A percentile compares a stretch with the other conserved stretches of the same genome.
Evolutionary conservation across 1,140 invertebrate genomes (phyloP).

Genomic region (Ruditapes philippinarum): DNA sequence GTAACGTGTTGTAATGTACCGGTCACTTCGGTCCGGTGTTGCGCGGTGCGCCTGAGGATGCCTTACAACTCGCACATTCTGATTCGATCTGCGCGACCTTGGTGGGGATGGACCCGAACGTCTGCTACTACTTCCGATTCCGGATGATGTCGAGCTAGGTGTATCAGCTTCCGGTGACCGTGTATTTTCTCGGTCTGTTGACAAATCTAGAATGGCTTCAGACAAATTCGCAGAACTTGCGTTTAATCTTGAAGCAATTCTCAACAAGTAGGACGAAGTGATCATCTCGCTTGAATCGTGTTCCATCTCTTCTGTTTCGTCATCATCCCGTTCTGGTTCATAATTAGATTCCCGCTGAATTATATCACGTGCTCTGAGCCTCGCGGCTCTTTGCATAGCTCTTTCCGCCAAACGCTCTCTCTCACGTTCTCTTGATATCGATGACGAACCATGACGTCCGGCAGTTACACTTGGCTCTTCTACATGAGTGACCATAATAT

Average conservation of each 20-base stretch:
- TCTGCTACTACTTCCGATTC: slow-evolving; percentile 31
- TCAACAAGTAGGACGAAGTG: slow-evolving; percentile 69
- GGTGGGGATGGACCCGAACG: slow-evolving; percentile 60
- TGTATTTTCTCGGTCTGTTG: slow-evolving; percentile 31
- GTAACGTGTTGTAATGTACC: slow-evolving; percentile 49
- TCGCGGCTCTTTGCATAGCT: neutral
- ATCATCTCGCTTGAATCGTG: slow-evolving; percentile 64
- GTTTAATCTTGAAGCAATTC: slow-evolving; percentile 74
- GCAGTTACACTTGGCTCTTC: neutral
- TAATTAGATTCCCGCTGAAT: neutral
- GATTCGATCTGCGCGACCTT: slow-evolving; percentile 60
- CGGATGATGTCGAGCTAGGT: slow-evolving; percentile 1
- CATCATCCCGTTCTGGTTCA: slow-evolving; percentile 56
- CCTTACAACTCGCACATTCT: slow-evolving; percentile 70
- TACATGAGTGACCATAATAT: slow-evolving; percentile 6
- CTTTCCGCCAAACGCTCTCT: neutral
- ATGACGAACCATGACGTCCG: neutral
- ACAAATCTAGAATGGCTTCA: slow-evolving; percentile 67
- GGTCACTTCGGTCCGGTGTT: slow-evolving; percentile 44
- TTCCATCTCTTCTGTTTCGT: slow-evolving; percentile 63
- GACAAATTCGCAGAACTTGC: slow-evolving; percentile 74
- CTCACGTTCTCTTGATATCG: neutral
- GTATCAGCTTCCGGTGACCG: slow-evolving; percentile 8
- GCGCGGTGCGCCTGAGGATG: slow-evolving; percentile 56
- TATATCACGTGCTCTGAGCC: slow-evolving; percentile 10